These are phyloP conservation scores for Crambe crambe DNA, from an alignment of 37 sponge, comb jelly and placozoan species.

Conservation along the genomic window DNA sequence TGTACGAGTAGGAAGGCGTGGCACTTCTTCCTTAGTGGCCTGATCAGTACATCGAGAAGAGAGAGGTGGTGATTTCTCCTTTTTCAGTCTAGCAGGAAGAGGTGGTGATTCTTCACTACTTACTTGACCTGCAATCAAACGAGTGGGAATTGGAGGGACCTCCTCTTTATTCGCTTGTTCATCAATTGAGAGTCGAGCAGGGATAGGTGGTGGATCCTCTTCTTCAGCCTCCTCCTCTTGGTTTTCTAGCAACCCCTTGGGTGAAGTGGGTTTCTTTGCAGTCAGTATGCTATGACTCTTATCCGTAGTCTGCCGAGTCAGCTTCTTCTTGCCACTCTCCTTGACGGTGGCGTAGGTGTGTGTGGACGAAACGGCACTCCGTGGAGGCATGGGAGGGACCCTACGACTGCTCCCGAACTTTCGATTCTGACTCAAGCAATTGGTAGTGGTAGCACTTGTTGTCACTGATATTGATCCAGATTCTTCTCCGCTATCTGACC, in stretches of 20 bases:
- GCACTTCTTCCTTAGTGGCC: too few species aligned
- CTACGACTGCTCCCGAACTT: background rate
- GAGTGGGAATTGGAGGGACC: background rate
- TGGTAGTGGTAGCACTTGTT: too few species aligned
- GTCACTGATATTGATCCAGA: too few species aligned
- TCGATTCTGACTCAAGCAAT: background rate
- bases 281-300: too few species aligned
- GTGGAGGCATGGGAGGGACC: constrained; percentile 17
- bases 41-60: too few species aligned
- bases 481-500: constrained; percentile 8
- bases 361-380: too few species aligned
- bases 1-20: too few species aligned
- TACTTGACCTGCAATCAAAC: background rate
- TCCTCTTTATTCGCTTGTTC: background rate
- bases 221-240: too few species aligned
- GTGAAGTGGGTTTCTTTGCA: background rate
- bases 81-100: background rate
- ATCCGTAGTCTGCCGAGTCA: background rate
- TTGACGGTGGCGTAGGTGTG: background rate
- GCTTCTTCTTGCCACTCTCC: background rate
- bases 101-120: background rate
- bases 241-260: background rate
- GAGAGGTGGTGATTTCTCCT: too few species aligned
- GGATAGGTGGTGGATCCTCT: too few species aligned
- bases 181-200: background rate